Evolutionary conservation across 2,113 vertebrate species (phyloP).

Genomic region (Piprites chloris): DNA sequence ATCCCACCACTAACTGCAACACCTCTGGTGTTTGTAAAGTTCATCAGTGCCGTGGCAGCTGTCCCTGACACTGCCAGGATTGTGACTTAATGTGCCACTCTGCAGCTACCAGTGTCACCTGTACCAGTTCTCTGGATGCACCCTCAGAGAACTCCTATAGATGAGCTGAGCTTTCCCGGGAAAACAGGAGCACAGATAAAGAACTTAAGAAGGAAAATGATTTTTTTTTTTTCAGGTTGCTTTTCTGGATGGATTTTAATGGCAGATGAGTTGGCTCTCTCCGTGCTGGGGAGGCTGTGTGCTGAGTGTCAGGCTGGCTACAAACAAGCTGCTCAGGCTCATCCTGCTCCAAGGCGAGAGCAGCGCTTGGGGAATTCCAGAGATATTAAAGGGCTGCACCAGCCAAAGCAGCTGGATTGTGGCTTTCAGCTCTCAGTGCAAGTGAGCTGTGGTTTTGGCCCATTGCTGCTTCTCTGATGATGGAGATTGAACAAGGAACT

Average conservation of each 20-base stretch:
- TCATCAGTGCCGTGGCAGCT: neutral
- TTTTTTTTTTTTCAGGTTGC: neutral
- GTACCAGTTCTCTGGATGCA: neutral
- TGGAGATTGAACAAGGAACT: neutral
- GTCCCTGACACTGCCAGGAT: neutral
- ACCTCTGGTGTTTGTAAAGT: neutral
- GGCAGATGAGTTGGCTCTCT: neutral
- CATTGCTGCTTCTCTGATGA: neutral
- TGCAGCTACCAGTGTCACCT: neutral
- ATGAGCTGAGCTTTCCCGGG: neutral
- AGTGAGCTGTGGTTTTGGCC: neutral
- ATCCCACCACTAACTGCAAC: neutral
- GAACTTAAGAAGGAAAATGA: neutral
- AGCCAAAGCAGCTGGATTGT: slow-evolving; percentile 1
- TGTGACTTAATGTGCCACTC: neutral
- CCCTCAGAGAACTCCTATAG: neutral
- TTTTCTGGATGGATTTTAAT: neutral
- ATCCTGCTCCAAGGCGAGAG: neutral
- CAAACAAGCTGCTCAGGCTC: neutral
- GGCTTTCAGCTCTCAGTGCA: neutral
- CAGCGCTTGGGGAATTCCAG: neutral
- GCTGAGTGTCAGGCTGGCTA: neutral
- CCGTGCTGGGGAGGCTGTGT: neutral
- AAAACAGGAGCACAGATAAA: neutral
- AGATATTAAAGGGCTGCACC: neutral